These are phyloP conservation scores for Hetaerina titia DNA, from an alignment of 2,888 invertebrate genomes.

Conservation along the genomic window DNA sequence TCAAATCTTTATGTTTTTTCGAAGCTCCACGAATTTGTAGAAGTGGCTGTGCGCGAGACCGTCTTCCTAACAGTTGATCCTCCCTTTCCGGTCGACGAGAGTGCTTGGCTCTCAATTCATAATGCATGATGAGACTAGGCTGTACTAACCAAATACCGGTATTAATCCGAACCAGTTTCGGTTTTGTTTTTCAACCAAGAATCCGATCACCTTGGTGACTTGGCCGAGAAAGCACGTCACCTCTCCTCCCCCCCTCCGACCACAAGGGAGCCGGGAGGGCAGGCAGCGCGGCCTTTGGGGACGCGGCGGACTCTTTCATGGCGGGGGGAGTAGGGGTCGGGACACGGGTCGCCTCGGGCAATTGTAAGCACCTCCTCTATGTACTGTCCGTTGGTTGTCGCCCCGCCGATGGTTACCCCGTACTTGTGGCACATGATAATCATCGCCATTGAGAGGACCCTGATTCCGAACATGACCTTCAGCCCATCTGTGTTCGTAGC, in stretches of 20 bases:
- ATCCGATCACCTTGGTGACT: neutral
- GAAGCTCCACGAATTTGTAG: too few species aligned
- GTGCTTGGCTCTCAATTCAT: too few species aligned
- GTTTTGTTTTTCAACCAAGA: too few species aligned
- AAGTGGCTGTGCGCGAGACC: too few species aligned
- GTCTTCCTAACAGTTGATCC: too few species aligned
- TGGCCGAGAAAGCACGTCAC: neutral
- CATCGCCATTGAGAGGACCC: slow-evolving; percentile 80
- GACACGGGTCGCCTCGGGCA: neutral
- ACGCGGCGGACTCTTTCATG: neutral
- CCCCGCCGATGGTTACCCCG: slow-evolving; percentile 79
- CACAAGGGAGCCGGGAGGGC: neutral
- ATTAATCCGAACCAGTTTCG: too few species aligned
- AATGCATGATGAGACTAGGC: too few species aligned
- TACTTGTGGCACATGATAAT: slow-evolving; percentile 81
- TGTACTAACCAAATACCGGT: too few species aligned
- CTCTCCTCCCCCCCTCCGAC: neutral
- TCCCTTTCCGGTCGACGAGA: too few species aligned
- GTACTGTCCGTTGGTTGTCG: slow-evolving; percentile 80
- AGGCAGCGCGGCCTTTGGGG: neutral
- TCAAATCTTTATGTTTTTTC: too few species aligned
- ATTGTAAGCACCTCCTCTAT: slow-evolving; percentile 79
- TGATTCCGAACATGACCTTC: slow-evolving; percentile 79
- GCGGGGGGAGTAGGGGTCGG: too few species aligned
- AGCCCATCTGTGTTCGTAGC: slow-evolving; percentile 51